These are phyloP conservation scores for Mirza zaza DNA, from an alignment of 2,113 vertebrate species.

Conservation along the genomic window DNA sequence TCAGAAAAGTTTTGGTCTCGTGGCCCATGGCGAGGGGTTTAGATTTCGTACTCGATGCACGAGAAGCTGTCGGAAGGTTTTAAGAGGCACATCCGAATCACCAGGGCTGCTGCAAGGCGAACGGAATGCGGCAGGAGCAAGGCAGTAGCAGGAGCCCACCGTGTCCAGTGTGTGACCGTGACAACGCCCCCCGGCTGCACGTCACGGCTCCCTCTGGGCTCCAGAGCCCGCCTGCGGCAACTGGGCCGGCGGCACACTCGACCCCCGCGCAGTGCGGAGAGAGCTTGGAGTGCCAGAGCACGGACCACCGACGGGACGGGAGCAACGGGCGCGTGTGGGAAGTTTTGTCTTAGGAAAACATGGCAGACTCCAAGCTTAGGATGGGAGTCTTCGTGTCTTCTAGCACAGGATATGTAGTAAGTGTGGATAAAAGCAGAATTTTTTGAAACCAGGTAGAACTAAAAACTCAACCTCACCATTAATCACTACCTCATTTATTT, in stretches of 20 bases:
- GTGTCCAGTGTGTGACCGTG: rapidly evolving
- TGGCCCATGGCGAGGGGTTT: neutral
- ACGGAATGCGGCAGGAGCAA: neutral
- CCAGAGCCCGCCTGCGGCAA: neutral
- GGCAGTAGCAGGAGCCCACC: neutral
- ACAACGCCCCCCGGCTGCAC: too few relatives aligned
- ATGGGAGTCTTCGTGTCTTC: rapidly evolving
- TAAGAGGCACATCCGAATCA: neutral
- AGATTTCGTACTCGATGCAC: neutral
- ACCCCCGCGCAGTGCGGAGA: too few relatives aligned
- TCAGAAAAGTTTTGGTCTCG: rapidly evolving
- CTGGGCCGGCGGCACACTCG: too few relatives aligned
- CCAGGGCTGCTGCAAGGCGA: neutral
- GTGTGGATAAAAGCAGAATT: too few relatives aligned
- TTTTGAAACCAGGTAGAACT: neutral
- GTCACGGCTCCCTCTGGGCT: too few relatives aligned
- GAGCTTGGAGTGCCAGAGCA: rapidly evolving
- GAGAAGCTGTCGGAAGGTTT: neutral
- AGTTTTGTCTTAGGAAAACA: neutral
- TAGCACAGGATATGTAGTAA: neutral
- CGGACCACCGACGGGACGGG: neutral
- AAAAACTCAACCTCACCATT: neutral
- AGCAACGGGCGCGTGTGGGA: rapidly evolving
- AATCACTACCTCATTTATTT: neutral
- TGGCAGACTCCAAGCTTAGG: neutral